Conservation (phyloP, 2,113 vertebrate genomes). For the Motacilla alba region DNA sequence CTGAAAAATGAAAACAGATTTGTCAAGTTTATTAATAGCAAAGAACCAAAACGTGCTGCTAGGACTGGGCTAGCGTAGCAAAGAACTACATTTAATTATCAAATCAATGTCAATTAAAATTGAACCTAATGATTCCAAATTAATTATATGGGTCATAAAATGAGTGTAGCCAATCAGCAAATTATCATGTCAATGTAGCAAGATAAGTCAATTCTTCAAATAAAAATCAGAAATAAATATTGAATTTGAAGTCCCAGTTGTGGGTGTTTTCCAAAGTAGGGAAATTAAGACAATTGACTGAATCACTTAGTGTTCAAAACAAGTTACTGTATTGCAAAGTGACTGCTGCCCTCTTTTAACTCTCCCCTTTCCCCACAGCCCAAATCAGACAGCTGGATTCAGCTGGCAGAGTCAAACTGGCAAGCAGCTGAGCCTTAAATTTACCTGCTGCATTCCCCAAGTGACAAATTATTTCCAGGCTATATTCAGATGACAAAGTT, state of each 20-base stretch:
- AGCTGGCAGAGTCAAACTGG: neutral
- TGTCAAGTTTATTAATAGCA: neutral
- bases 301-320: neutral
- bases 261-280: neutral
- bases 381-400: neutral
- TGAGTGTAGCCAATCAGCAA: neutral
- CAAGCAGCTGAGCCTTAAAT: neutral
- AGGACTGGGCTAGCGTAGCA: neutral
- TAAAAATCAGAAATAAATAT: neutral
- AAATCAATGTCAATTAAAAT: constrained; percentile 31
- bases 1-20: neutral
- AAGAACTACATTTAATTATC: constrained; percentile 30
- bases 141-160: constrained; percentile 32
- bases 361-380: neutral
- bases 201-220: constrained; percentile 8
- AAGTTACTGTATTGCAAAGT: neutral
- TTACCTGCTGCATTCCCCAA: neutral
- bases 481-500: neutral
- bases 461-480: neutral
- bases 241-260: neutral
- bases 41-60: neutral
- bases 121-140: neutral
- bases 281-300: neutral
- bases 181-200: neutral
- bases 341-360: neutral